phyloP scores from a whole-genome alignment of 1,140 invertebrate genomes.

The Carposina sasakii region DNA sequence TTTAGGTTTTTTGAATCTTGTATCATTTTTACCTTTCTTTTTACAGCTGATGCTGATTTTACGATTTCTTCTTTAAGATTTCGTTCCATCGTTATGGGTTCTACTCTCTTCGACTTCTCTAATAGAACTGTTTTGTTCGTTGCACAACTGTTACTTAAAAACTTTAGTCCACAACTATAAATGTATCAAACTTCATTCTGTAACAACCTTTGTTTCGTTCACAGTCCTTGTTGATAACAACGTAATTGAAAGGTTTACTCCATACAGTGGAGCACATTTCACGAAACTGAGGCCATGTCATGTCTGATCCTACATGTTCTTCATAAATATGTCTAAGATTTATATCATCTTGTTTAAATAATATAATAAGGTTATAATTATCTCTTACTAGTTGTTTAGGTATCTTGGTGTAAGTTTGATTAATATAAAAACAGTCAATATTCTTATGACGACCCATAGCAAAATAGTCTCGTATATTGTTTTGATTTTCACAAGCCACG shows the following conservation, averaged over 20 bases:
- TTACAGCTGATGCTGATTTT: conserved; percentile 2
- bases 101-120: not conserved
- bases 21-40: conserved; percentile 5
- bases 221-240: conserved; percentile 38
- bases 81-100: not conserved
- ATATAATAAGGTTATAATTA: conserved; percentile 51
- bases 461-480: conserved; percentile 45
- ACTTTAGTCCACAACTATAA: not conserved
- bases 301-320: conserved; percentile 44
- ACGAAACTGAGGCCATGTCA: conserved; percentile 38
- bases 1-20: conserved; percentile 1
- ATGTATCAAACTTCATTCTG: conserved; percentile 33
- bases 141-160: not conserved
- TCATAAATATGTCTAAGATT: conserved; percentile 57
- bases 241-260: conserved; percentile 30
- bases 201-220: conserved; percentile 31
- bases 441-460: conserved; percentile 46
- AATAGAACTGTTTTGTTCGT: not conserved
- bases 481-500: conserved; percentile 42
- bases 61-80: not conserved
- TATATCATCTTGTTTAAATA: conserved; percentile 54
- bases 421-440: conserved; percentile 55
- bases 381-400: conserved; percentile 54
- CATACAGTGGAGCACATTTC: conserved; percentile 41
- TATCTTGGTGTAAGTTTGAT: conserved; percentile 50